phyloP scores from a whole-genome alignment of 1,140 invertebrate genomes.

The Bombus sylvicola region DNA sequence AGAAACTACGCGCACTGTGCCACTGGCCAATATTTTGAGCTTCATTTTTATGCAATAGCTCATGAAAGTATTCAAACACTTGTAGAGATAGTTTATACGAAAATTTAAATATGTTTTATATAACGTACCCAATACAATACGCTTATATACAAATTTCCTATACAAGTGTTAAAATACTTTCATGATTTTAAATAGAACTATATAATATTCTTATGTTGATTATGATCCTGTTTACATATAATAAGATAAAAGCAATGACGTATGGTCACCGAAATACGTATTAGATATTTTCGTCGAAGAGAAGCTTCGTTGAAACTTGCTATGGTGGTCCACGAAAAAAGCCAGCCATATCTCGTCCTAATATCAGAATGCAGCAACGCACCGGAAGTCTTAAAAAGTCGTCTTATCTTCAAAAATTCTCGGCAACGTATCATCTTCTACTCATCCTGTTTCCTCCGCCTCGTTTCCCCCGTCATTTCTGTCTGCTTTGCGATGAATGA shows the following conservation, averaged over 20 bases:
- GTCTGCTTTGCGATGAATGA: constrained; percentile 18
- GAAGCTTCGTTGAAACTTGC: not conserved
- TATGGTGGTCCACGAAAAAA: constrained; percentile 4
- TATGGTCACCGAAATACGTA: not conserved
- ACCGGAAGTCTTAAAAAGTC: constrained; percentile 66
- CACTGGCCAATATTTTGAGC: not conserved
- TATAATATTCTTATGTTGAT: not conserved
- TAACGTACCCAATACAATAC: no score
- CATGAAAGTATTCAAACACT: not conserved
- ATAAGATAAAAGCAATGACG: not conserved
- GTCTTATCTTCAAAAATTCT: constrained; percentile 56
- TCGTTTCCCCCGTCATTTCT: not conserved
- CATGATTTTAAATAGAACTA: not conserved
- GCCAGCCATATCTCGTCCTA: constrained; percentile 31
- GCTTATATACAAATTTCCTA: no score
- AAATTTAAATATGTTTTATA: no score
- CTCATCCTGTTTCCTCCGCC: constrained; percentile 15
- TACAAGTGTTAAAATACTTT: not conserved
- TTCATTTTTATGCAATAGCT: not conserved
- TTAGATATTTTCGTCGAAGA: not conserved
- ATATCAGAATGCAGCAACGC: constrained; percentile 49
- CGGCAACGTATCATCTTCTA: constrained; percentile 54
- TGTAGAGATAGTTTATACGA: not conserved
- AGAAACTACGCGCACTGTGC: no score
- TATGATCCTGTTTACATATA: not conserved